Percentiles rank a stretch among this genome's conserved stretches.
Evolutionary conservation across 2,888 invertebrate genomes (phyloP).

Genomic region (Halictus ligatus): DNA sequence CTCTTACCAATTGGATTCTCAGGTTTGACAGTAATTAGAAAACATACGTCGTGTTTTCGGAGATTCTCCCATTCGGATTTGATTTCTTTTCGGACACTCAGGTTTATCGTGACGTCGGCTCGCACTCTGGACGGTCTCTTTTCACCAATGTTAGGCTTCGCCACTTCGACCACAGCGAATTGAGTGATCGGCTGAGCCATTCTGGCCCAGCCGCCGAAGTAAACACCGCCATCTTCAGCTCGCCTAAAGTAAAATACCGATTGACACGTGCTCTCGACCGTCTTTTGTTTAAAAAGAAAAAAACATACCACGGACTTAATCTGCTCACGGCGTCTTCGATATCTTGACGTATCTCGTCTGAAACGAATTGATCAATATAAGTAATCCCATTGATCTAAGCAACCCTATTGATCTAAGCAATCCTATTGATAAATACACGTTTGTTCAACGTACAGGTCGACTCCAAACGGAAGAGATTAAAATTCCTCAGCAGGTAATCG

Average conservation of each 20-base stretch:
- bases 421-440: background rate
- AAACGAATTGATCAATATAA: slow-evolving; percentile 81
- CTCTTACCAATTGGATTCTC: slow-evolving; percentile 91
- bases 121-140: slow-evolving; percentile 97
- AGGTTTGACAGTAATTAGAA: slow-evolving; percentile 96
- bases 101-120: slow-evolving; percentile 96
- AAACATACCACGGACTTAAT: slow-evolving; percentile 91
- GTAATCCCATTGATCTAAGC: too few relatives aligned
- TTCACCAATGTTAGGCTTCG: slow-evolving; percentile 96
- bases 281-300: background rate
- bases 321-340: slow-evolving; percentile 98
- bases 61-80: slow-evolving; percentile 98
- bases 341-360: slow-evolving; percentile 99
- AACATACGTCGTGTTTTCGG: slow-evolving; percentile 98
- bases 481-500: slow-evolving; percentile 98
- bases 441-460: slow-evolving; percentile 93
- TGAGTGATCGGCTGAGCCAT: slow-evolving; percentile 98
- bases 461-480: slow-evolving; percentile 98
- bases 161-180: slow-evolving; percentile 97
- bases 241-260: slow-evolving; percentile 85
- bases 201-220: slow-evolving; percentile 99
- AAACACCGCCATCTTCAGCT: slow-evolving; percentile 93
- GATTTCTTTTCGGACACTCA: slow-evolving; percentile 95
- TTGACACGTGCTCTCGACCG: background rate
- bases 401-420: background rate